These are phyloP conservation scores for Discoglossus pictus DNA, from an alignment of 2,797 vertebrate genomes.

Conservation along the genomic window DNA sequence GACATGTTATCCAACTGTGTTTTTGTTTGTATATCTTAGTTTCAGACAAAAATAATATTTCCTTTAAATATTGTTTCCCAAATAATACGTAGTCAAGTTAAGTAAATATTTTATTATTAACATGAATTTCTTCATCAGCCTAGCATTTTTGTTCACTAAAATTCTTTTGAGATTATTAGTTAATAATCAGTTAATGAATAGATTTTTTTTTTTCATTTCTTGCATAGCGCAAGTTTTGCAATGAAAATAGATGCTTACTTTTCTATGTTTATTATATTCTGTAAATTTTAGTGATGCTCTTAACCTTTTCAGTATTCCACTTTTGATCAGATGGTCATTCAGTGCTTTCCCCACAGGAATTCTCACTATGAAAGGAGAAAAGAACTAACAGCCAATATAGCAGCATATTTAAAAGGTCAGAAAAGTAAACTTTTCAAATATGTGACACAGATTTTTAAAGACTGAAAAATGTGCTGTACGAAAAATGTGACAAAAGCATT, in stretches of 20 bases:
- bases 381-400: constrained; percentile 14
- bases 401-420: constrained; percentile 50
- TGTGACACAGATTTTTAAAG: constrained; percentile 12
- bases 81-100: no score
- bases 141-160: no score
- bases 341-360: constrained; percentile 41
- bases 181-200: no score
- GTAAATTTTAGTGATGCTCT: constrained; percentile 39
- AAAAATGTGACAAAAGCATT: constrained; percentile 6
- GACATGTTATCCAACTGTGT: no score
- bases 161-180: no score
- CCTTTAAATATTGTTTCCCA: no score
- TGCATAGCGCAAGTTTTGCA: neutral
- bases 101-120: no score
- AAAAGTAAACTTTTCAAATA: constrained; percentile 22
- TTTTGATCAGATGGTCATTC: constrained; percentile 45
- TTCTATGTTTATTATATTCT: constrained; percentile 37
- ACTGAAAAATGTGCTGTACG: constrained; percentile 8
- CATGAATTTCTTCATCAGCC: no score
- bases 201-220: no score
- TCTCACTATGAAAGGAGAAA: constrained; percentile 24
- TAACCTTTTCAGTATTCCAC: constrained; percentile 51
- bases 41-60: no score
- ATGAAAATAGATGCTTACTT: constrained; percentile 32
- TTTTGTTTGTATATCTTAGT: no score